Conservation (phyloP, 2,113 vertebrate species). For the Lonchura striata region DNA sequence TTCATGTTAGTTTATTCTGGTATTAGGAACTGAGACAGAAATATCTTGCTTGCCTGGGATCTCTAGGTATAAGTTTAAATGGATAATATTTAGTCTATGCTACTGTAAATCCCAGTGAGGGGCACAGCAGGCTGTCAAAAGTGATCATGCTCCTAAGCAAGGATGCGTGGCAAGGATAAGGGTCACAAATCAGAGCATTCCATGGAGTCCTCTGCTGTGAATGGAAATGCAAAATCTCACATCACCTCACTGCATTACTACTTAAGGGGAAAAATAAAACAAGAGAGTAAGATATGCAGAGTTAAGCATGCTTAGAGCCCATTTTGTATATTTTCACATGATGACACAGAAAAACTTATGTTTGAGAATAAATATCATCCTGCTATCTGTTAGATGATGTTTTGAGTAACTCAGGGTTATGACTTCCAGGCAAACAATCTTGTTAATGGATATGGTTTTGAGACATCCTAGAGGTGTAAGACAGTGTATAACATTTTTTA, state of each 20-base stretch:
- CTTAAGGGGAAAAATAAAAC: background rate
- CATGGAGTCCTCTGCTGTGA: background rate
- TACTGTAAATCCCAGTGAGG: slow-evolving; percentile 58
- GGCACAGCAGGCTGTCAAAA: slow-evolving; percentile 25
- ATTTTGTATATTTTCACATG: accelerated
- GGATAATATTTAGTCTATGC: slow-evolving; percentile 54
- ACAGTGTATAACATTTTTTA: background rate
- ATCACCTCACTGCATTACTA: background rate
- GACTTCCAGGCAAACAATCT: background rate
- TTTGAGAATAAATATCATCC: background rate
- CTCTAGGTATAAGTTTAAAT: background rate
- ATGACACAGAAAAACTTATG: background rate
- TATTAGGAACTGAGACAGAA: background rate
- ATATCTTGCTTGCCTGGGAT: background rate
- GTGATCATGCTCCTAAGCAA: background rate
- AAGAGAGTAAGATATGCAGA: accelerated
- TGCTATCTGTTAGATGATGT: background rate
- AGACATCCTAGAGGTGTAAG: background rate
- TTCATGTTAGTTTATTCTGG: background rate
- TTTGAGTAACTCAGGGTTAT: background rate
- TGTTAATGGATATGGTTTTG: background rate
- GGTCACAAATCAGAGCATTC: background rate
- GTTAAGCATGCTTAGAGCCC: background rate
- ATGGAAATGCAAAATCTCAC: background rate
- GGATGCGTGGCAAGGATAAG: background rate